These are phyloP conservation scores for Netelia virgata DNA, from an alignment of 2,888 invertebrate genomes.

Conservation along the genomic window DNA sequence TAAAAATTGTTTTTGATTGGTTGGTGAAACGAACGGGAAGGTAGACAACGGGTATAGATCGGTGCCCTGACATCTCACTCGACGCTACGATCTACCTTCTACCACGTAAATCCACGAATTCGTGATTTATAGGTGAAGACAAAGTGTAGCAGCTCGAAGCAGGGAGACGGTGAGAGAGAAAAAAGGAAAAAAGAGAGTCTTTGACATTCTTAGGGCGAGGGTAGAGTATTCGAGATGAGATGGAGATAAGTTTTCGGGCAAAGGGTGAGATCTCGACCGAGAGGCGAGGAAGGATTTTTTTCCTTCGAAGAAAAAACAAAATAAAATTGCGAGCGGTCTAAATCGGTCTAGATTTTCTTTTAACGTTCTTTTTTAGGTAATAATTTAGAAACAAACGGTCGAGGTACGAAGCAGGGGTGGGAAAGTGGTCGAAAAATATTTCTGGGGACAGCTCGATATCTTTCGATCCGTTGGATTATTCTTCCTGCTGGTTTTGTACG, in stretches of 20 bases:
- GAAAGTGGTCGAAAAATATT: background rate
- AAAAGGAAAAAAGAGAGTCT: constrained; percentile 43
- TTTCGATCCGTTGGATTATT: constrained; percentile 54
- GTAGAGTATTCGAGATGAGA: constrained; percentile 75
- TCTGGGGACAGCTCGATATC: constrained; percentile 47
- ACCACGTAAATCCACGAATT: constrained; percentile 34
- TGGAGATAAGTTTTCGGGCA: constrained; percentile 78
- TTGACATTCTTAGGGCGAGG: constrained; percentile 61
- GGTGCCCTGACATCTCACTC: constrained; percentile 56
- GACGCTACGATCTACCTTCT: constrained; percentile 1
- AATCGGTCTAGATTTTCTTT: too few species aligned
- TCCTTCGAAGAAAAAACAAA: background rate
- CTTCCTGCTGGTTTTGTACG: constrained; percentile 37
- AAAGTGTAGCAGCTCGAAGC: constrained; percentile 64
- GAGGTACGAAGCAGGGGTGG: too few species aligned
- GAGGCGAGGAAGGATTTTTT: background rate
- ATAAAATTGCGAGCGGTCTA: background rate
- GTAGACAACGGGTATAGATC: constrained; percentile 46
- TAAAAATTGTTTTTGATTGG: too few species aligned
- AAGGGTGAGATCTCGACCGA: constrained; percentile 72
- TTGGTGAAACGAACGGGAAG: constrained; percentile 12
- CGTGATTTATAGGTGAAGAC: constrained; percentile 61
- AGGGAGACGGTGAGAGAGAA: constrained; percentile 53
- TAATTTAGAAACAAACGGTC: too few species aligned
- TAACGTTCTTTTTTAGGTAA: too few species aligned